A percentile compares a stretch with the other conserved stretches of the same genome.
These are phyloP conservation scores for Archivesica marissinica DNA, from an alignment of 1,140 invertebrate species.

Conservation along the genomic window DNA sequence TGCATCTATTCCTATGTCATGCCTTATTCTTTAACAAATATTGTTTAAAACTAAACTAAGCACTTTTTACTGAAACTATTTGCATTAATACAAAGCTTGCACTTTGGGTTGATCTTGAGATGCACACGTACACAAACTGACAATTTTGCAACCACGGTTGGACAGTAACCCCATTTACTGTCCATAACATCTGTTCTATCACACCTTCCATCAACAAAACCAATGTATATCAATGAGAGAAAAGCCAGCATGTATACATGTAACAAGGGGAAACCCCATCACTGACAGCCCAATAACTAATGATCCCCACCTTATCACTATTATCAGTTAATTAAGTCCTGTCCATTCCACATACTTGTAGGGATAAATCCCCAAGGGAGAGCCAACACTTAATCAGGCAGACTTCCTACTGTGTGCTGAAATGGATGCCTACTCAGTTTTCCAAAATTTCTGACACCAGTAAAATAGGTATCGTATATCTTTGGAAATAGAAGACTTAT, in stretches of 20 bases:
- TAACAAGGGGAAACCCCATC: neutral
- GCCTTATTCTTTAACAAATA: too few relatives aligned
- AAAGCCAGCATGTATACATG: neutral
- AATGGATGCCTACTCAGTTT: neutral
- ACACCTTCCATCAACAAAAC: neutral
- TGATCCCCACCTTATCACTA: constrained; percentile 12
- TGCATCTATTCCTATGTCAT: too few relatives aligned
- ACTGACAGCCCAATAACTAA: constrained; percentile 16
- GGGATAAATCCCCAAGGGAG: constrained; percentile 1
- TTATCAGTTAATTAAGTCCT: constrained; percentile 50
- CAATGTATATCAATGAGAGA: constrained; percentile 12
- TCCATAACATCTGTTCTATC: neutral
- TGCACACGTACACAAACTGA: too few relatives aligned
- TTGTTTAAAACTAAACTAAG: too few relatives aligned
- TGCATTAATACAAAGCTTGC: too few relatives aligned
- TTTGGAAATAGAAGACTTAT: too few relatives aligned
- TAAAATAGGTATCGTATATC: too few relatives aligned
- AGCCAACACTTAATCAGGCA: constrained; percentile 11
- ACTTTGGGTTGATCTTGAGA: too few relatives aligned
- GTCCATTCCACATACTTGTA: constrained; percentile 13
- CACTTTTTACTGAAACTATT: too few relatives aligned
- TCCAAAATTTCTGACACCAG: neutral
- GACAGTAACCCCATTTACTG: too few relatives aligned
- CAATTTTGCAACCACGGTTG: too few relatives aligned
- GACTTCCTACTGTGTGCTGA: neutral